Base-by-base conservation (phyloP, 2,113 vertebrate species). In the Vicugna pacos region DNA sequence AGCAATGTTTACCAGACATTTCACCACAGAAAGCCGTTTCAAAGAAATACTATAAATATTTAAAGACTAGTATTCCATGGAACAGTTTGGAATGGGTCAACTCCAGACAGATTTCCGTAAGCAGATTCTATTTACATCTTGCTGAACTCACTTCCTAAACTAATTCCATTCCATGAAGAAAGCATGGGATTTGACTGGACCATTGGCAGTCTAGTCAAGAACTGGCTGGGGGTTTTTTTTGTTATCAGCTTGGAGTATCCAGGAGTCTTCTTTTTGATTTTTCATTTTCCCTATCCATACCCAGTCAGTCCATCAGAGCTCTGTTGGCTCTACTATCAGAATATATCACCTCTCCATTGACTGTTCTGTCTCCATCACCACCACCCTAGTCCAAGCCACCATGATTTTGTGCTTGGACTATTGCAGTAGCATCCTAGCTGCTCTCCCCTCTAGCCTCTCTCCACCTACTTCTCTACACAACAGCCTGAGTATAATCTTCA, bases 41-140 rank as follows among this genome's bases (percentile, higher is more conserved):
- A 38, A 38, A 83, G 38, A 94, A 84, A 67, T 38, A 46, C 60
- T 64, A 67, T 80, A 93, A 87, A 38, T 79, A 89, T 82, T 95
- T 96, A 24, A 88, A 72, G 32, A 10, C 85, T 91, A 20, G 26
- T 50, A 8, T 86, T 88, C 50, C 14, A 14, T 42, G 50, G 28
- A 10, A 52, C 17, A n/a, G 24, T 95, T 77, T 69, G n/a, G 46
- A 80, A 19, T 32, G 38, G 38, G 52, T 70, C 70, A 50, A 6
- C 84, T 76, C 76, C 8, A 14, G 17, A 70, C 19, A 80, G 28
- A 75, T 48, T 87, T 94, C 48, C 12, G 20, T 3, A 8, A 94
- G 24, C 65, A 89, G 85, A 89, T 14, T 87, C 86, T 77, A 4
- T 95, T 87, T 86, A 89, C 22, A 46, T 70, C 50, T 85, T 70